Evolutionary conservation across 2,113 vertebrate genomes (phyloP).

Genomic region (Oryzias javanicus): DNA sequence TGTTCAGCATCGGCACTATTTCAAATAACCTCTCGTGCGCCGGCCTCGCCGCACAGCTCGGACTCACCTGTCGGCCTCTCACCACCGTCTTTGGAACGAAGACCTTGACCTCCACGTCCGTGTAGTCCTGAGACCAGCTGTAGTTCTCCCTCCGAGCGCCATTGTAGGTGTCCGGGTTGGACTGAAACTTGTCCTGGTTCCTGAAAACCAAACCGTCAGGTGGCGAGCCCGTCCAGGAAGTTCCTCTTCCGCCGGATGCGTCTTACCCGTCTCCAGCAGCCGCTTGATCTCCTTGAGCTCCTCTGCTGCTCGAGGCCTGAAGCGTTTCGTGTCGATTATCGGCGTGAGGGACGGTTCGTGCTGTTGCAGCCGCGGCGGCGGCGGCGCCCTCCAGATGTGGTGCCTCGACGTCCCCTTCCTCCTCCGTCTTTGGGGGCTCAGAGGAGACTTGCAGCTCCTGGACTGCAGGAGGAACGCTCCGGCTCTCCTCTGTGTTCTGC

Average conservation of each 20-base stretch:
- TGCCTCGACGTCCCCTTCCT: constrained; percentile 8
- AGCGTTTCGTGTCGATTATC: too few relatives aligned
- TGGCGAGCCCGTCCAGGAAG: too few relatives aligned
- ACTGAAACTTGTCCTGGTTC: constrained; percentile 79
- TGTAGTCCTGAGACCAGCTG: constrained; percentile 87
- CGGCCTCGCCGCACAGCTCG: too few relatives aligned
- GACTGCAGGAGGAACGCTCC: constrained; percentile 22
- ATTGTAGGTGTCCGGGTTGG: constrained; percentile 91
- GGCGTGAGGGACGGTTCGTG: too few relatives aligned
- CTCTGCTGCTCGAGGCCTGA: not conserved
- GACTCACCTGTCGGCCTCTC: constrained; percentile 91
- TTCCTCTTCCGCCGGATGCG: constrained; percentile 1
- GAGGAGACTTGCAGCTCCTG: constrained; percentile 59
- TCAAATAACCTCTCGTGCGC: too few relatives aligned
- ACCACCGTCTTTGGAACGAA: constrained; percentile 83
- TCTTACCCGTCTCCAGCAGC: constrained; percentile 46
- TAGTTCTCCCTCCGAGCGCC: constrained; percentile 80
- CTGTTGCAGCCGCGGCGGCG: too few relatives aligned
- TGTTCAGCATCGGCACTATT: not conserved
- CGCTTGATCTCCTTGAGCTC: constrained; percentile 15
- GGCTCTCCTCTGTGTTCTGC: constrained; percentile 31
- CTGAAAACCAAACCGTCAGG: constrained; percentile 46
- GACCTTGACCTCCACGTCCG: constrained; percentile 91
- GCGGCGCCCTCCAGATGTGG: not conserved
- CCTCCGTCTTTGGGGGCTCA: not conserved